Base-by-base conservation (phyloP, 2,888 invertebrate genomes). In the Rhingia rostrata region DNA sequence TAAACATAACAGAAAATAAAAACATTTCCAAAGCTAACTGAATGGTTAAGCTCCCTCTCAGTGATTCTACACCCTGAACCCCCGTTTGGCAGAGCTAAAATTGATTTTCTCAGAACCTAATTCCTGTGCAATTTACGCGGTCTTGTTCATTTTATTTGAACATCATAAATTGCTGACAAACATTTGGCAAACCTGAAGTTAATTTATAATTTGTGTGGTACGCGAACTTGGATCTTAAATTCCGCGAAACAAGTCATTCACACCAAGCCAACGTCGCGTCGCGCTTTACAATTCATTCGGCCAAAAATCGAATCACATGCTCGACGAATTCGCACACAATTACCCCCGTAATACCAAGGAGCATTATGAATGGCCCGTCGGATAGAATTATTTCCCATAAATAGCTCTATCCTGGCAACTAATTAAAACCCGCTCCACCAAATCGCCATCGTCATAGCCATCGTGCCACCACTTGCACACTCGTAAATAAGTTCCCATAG, bases 361-460 rank as follows among this genome's bases (percentile, higher is more conserved):
- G 53, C 72, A 63, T 80, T 80, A 80, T 80, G 84, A 80, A 80
- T 84, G 61, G 74, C 80, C 70, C 70, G 74, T 66, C 70, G 45
- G 39, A 75, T 66, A 53, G 74, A 80, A 75, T 84, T 80, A 84
- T 80, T 74, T 70, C 66, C 80, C 84, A 84, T 74, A 80, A 84
- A 84, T 80, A 84, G 80, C 84, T 84, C 54, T 70, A 84, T 84
- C 61, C 74, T 80, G 80, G 80, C 74, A 84, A 80, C 80, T 84
- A 84, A 84, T 84, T 84, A 80, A 84, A 84, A 69, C 66, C 80
- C 74, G 14, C 60, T 79, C 84, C 74, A 79, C 22, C 69, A 47
- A 49, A 41, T 41, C 80, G 35, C 12, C 22, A 22, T 22, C 22
- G 2, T 1, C 22, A 22, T 39, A 6, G 39, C 39, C 39, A 39